Evolutionary conservation across 2,113 vertebrate species (phyloP), one percentile per base, ranked within the genome.

Genomic region (Kryptolebias marmoratus): DNA sequence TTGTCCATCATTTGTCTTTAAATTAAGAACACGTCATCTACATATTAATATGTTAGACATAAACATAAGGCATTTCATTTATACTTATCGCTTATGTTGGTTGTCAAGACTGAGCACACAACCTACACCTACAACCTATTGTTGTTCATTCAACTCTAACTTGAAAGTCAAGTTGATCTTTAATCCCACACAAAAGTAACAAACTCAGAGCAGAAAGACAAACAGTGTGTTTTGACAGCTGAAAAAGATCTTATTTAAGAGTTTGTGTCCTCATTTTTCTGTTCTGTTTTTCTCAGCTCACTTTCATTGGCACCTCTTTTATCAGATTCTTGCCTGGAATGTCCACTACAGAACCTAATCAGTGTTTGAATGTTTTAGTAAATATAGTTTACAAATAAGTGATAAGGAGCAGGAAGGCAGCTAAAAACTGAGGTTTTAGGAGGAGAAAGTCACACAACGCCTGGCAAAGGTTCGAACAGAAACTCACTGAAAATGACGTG

Each of bases 181-280:
- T n/a, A 52, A 53, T 11, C 69, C 36, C 47, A 71, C 77, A 81
- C 71, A 56, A 60, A 42, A 4, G 15, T 63, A 60, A 60, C 30
- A 77, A 55, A 28, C 18, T 76, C n/a, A 72, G 80, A 65, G 13
- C 62, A 52, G 42, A 47, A 49, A 48, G 4, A 42, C 39, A 66
- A n/a, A 16, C 16, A 1, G 47, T 47, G 64, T 71, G 47, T 71
- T 69, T 70, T 31, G 49, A 71, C 66, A 87, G 82, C 62, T 16
- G 44, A 16, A 8, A 16, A 18, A 16, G 2, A 27, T 49, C 22
- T 52, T n/a, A 73, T 68, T 44, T 5, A 54, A 49, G 4, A 64
- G n/a, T 59, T 71, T 1, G 45, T 62, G 85, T 80, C 31, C 42
- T 77, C 10, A 7, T 75, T 81, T 36, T 15, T 64, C 42, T 22